Conservation (phyloP, 2,113 vertebrate genomes). For the Zosterops lateralis region DNA sequence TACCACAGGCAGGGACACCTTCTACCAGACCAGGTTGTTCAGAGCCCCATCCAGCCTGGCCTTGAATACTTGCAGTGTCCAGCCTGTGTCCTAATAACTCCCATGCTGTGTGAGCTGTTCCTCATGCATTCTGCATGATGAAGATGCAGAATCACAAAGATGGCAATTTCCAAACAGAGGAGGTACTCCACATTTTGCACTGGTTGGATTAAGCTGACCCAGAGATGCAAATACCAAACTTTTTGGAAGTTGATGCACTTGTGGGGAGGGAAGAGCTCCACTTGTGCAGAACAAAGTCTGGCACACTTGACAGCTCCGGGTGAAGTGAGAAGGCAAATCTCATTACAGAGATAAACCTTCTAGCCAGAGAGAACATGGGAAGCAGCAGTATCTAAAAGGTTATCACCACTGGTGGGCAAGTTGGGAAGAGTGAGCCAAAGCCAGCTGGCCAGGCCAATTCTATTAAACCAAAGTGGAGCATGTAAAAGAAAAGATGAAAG, state of each 20-base stretch:
- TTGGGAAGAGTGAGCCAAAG: background rate
- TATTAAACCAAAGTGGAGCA: background rate
- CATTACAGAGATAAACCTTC: background rate
- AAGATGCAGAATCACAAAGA: background rate
- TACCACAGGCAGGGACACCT: background rate
- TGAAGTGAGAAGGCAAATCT: background rate
- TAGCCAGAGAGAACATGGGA: background rate
- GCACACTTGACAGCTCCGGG: background rate
- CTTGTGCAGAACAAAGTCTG: background rate
- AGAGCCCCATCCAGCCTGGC: background rate
- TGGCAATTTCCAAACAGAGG: background rate
- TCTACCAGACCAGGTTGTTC: background rate
- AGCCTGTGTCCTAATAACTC: background rate
- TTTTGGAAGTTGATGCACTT: background rate
- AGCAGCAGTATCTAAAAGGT: slow-evolving; percentile 28
- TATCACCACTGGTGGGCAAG: slow-evolving; percentile 12
- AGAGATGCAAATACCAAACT: background rate
- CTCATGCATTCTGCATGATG: background rate
- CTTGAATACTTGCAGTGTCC: background rate
- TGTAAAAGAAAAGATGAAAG: background rate
- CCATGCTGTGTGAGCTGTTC: background rate
- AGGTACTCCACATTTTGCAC: background rate
- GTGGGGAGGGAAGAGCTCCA: background rate
- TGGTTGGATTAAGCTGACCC: background rate
- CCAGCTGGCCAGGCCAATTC: background rate